Evolutionary conservation across 2,113 vertebrate genomes (phyloP), one percentile per base, ranked within the genome.

Genomic region (Herpailurus yagouaroundi): DNA sequence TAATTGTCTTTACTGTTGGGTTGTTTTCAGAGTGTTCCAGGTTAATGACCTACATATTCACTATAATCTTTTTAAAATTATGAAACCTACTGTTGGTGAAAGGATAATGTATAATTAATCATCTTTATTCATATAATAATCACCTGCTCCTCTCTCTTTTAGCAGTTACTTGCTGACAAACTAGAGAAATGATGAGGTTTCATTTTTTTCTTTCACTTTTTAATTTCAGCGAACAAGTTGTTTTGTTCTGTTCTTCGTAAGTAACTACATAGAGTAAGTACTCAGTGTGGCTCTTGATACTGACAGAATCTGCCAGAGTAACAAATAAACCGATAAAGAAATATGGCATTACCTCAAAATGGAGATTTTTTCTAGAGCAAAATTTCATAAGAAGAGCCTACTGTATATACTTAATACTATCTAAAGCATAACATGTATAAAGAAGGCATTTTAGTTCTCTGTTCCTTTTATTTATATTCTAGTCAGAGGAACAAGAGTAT

Each of bases 391-490:
- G 60, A n/a, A 48, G 19, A 87, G 29, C 38, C 19, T 79, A 66
- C 41, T 87, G 9, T 55, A 21, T 76, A 50, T 3, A 81, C 66
- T 41, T 74, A 77, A 18, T 77, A 18, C 79, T 73, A 38, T 80
- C 38, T 83, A 93, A 89, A 89, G 19, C 74, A 36, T 29, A 86
- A 36, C n/a, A 31, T 45, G 36, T 91, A 41, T 57, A 89, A 68
- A 83, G 74, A 89, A 81, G 16, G 71, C 25, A 48, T 60, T 95
- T 88, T 82, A 60, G 27, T 86, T 93, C 41, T 90, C 4, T 60
- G 33, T 93, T 71, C 25, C 25, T 87, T 84, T 95, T 73, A 38
- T 87, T 96, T 85, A 29, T 81, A n/a, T 48, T 95, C 55, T 74
- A 68, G 45, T 89, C 48, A 73, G 57, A 91, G 76, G 97, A 95